Evolutionary conservation across 2,797 vertebrate genomes (phyloP).

Genomic region (Cryptoblepharus egeriae): DNA sequence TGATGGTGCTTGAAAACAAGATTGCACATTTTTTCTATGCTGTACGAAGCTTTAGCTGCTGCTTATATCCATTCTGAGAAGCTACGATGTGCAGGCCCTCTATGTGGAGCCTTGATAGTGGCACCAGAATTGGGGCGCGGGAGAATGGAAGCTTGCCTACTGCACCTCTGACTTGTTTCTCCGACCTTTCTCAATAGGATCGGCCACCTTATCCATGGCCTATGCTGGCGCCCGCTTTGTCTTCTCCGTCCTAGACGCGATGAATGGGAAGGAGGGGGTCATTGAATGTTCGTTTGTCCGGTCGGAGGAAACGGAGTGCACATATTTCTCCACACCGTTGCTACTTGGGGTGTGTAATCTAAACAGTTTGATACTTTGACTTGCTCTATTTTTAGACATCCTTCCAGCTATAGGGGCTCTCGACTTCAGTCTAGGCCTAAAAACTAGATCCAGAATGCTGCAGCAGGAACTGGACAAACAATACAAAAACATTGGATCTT

Average conservation of each 20-base stretch:
- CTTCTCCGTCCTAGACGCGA: conserved; percentile 94
- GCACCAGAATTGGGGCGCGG: not conserved
- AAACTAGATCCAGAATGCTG: not conserved
- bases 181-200: conserved; percentile 76
- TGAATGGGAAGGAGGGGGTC: conserved; percentile 96
- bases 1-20: too few species aligned
- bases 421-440: not conserved
- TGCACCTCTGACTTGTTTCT: not conserved
- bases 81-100: not conserved
- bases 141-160: not conserved
- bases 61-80: not conserved
- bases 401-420: too few species aligned
- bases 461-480: not conserved
- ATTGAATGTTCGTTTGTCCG: conserved; percentile 92
- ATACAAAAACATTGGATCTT: not conserved
- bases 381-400: too few species aligned
- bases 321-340: conserved; percentile 96
- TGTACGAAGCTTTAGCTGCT: too few species aligned
- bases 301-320: conserved; percentile 92
- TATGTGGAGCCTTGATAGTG: not conserved
- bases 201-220: conserved; percentile 97
- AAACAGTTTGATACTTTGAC: not conserved
- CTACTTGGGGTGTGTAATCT: conserved; percentile 85
- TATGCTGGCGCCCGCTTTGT: conserved; percentile 96
- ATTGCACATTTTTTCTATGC: too few species aligned